Percentiles rank a stretch among this genome's conserved stretches.
Evolutionary conservation across 2,113 vertebrate genomes (phyloP).

Genomic region (Brevimyrus niger): DNA sequence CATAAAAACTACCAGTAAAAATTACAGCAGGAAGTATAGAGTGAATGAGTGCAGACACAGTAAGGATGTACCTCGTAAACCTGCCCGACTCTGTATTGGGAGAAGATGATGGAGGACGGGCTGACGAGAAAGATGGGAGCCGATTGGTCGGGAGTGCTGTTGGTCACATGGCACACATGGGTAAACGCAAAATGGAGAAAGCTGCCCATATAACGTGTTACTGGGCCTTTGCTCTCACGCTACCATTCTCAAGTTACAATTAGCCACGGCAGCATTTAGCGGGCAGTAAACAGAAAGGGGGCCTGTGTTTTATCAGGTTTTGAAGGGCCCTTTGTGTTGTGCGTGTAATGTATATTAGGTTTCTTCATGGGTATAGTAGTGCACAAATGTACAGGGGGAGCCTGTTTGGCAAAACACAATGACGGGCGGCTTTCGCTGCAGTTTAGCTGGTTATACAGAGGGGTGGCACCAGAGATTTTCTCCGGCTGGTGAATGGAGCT

Average conservation of each 20-base stretch:
- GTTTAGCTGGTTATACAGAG: not conserved
- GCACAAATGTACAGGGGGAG: not conserved
- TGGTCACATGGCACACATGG: conserved; percentile 14
- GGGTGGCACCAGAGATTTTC: not conserved
- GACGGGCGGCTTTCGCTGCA: not conserved
- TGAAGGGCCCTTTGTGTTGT: not conserved
- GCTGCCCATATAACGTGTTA: not conserved
- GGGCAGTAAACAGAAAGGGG: not conserved
- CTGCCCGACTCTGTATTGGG: conserved; percentile 70
- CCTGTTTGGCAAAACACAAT: not conserved
- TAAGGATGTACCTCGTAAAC: conserved; percentile 74
- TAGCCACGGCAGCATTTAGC: not conserved
- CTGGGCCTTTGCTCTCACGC: not conserved
- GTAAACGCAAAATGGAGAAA: not conserved
- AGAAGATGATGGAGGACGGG: conserved; percentile 71
- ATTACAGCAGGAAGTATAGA: not conserved
- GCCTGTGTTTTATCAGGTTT: not conserved
- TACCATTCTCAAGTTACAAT: not conserved
- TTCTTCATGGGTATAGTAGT: not conserved
- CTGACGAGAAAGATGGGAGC: conserved; percentile 72
- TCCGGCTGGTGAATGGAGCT: not conserved
- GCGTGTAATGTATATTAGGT: not conserved
- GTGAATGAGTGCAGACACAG: not conserved
- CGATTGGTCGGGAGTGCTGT: conserved; percentile 42
- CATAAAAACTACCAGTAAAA: not conserved